phyloP scores from a whole-genome alignment of 2,888 invertebrate genomes.

The Dioctria linearis region DNA sequence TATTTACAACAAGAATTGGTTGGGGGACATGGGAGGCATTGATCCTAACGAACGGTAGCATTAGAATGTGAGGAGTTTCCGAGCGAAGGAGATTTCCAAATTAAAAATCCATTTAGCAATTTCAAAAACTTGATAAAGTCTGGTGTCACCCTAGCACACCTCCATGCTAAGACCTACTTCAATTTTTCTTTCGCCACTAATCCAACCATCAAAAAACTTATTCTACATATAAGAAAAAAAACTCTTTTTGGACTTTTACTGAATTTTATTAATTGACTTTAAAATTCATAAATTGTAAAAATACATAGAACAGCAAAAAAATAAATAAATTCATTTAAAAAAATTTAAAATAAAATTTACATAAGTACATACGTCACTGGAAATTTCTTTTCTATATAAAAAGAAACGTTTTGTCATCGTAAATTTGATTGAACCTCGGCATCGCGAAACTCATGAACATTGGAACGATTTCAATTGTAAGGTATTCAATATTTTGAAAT shows the following conservation, averaged over 20 bases:
- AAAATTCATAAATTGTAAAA: slow-evolving; percentile 54
- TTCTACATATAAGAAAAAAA: neutral
- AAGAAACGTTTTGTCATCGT: slow-evolving; percentile 29
- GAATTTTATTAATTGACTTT: slow-evolving; percentile 53
- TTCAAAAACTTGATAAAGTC: too few species aligned
- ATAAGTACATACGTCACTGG: neutral
- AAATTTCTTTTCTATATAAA: slow-evolving; percentile 20
- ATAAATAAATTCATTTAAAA: slow-evolving; percentile 46
- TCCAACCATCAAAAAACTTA: too few species aligned
- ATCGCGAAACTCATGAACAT: slow-evolving; percentile 41
- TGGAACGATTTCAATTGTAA: slow-evolving; percentile 48
- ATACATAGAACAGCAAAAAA: slow-evolving; percentile 51
- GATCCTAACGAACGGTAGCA: too few species aligned
- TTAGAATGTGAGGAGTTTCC: too few species aligned
- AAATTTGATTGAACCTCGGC: slow-evolving; percentile 30
- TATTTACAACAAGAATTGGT: too few species aligned
- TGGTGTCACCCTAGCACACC: too few species aligned
- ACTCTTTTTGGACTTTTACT: neutral
- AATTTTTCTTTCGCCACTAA: too few species aligned
- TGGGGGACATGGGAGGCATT: too few species aligned
- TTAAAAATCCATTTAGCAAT: too few species aligned
- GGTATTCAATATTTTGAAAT: slow-evolving; percentile 47
- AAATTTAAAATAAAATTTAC: slow-evolving; percentile 46
- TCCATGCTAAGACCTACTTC: too few species aligned
- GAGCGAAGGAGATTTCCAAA: too few species aligned